phyloP scores from a whole-genome alignment of 35 echinoderm and acorn worm species.

The Ptychodera flava region DNA sequence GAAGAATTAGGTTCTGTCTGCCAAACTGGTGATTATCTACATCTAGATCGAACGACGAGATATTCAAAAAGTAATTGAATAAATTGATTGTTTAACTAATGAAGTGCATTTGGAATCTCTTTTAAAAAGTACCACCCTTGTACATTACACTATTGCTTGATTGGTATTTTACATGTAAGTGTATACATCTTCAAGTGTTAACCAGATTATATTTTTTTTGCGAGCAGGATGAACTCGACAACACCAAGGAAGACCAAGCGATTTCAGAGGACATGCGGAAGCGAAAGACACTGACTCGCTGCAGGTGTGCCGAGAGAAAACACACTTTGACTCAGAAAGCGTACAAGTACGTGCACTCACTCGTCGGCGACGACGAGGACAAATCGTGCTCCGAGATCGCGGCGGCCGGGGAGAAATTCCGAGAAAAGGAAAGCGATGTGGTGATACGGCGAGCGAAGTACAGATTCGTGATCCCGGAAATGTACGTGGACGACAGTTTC shows the following conservation, averaged over 20 bases:
- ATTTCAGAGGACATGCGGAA: neutral
- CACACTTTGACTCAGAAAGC: neutral
- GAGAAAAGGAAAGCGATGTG: neutral
- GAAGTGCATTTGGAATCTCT: too few species aligned
- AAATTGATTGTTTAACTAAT: too few species aligned
- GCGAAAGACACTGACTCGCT: neutral
- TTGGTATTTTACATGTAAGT: too few species aligned
- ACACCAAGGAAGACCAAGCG: neutral
- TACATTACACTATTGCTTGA: too few species aligned
- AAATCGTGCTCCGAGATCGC: neutral
- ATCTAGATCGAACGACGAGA: too few species aligned
- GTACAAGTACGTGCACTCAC: neutral
- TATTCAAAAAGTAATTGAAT: too few species aligned
- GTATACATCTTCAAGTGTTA: too few species aligned
- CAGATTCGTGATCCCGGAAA: neutral
- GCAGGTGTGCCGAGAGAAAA: neutral
- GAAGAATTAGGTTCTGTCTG: too few species aligned
- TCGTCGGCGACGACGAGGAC: neutral
- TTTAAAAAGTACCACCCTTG: too few species aligned
- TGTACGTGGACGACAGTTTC: neutral
- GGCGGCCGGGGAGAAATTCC: neutral
- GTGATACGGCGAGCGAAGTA: neutral
- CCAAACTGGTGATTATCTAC: too few species aligned
- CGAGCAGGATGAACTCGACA: too few species aligned
- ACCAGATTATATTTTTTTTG: too few species aligned